Base-by-base conservation (phyloP, 2,113 vertebrate genomes). In the Lucifuga dentata region DNA sequence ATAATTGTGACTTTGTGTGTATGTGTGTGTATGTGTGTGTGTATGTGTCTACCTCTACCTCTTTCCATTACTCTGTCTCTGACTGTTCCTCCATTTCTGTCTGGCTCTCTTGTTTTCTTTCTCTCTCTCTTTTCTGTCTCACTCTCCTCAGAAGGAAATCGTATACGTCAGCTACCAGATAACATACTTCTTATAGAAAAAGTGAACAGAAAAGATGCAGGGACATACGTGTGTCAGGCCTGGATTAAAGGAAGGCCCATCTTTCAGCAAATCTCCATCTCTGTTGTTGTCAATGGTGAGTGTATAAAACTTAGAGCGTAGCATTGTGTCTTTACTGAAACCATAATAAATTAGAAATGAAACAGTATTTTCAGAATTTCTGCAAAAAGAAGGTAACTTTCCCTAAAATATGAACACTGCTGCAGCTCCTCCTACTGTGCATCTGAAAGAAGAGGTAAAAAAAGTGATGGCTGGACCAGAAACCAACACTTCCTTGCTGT, bases 251-350 rank as follows among this genome's bases (percentile, higher is more conserved):
- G 80, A 48, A 71, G 90, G 13, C 3, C 65, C 1, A 21, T 84
- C 41, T 5, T 0, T 0, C 3, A 58, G 20, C 0, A 1, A 0
- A 63, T 86, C 20, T 0, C n/a, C 2, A 32, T 93, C 39, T 91
- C 91, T 38, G 77, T 94, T 23, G 88, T 91, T 0, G 53, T 93
- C 56, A 94, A 92, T 36, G 80, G 93, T 93, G 9, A 68, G 89
- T 62, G n/a, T n/a, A n/a, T n/a, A n/a, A n/a, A n/a, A n/a, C 43
- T 32, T 36, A 12, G 33, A 71, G 84, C 8, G n/a, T n/a, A n/a
- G n/a, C n/a, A n/a, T n/a, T n/a, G n/a, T n/a, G n/a, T n/a, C n/a
- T n/a, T n/a, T 15, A 10, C 32, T 12, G 33, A 40, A 40, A 2
- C 15, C 15, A 19, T n/a, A 5, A 39, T 8, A 21, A 1, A 17